phyloP scores from a whole-genome alignment of 2,797 vertebrate genomes.

The Sebastes oblongus region DNA sequence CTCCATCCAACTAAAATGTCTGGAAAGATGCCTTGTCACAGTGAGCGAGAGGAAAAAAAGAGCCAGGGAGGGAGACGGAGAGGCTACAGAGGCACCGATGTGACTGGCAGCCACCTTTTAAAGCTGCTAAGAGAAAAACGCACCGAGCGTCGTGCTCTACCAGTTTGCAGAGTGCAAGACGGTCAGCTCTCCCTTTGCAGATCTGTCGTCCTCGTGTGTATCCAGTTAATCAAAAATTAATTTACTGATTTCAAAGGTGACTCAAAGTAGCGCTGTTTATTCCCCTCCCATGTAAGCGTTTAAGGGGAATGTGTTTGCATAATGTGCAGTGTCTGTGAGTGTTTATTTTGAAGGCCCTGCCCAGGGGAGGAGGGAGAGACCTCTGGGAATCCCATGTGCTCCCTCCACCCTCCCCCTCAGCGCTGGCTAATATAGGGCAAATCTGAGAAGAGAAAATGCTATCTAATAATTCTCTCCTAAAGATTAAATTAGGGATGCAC shows the following conservation, averaged over 20 bases:
- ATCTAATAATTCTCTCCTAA: conserved; percentile 64
- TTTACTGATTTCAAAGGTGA: conserved; percentile 49
- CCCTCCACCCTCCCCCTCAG: conserved; percentile 13
- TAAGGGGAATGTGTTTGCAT: conserved; percentile 66
- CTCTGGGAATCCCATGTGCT: conserved; percentile 57
- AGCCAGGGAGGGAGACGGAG: conserved; percentile 41
- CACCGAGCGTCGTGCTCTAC: conserved; percentile 8
- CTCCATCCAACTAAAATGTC: conserved; percentile 81
- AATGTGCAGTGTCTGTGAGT: conserved; percentile 62
- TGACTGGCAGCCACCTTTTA: conserved; percentile 64
- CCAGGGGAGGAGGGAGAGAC: conserved; percentile 57
- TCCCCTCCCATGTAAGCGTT: conserved; percentile 54
- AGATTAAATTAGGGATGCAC: conserved; percentile 19
- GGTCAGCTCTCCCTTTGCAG: conserved; percentile 14
- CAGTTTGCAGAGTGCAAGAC: conserved; percentile 15
- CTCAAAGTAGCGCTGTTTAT: conserved; percentile 46
- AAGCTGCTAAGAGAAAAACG: conserved; percentile 44
- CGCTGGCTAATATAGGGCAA: conserved; percentile 66
- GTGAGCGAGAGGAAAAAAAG: conserved; percentile 47
- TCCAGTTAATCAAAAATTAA: conserved; percentile 45
- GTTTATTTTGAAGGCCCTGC: conserved; percentile 68
- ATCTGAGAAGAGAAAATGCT: conserved; percentile 42
- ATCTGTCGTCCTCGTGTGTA: conserved; percentile 1
- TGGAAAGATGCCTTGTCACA: conserved; percentile 81
- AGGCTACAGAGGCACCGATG: conserved; percentile 45